Evolutionary conservation across 53 echinoderm and acorn worm species (phyloP), one percentile per base, ranked within the genome.

Genomic region (Actinopyga echinites): DNA sequence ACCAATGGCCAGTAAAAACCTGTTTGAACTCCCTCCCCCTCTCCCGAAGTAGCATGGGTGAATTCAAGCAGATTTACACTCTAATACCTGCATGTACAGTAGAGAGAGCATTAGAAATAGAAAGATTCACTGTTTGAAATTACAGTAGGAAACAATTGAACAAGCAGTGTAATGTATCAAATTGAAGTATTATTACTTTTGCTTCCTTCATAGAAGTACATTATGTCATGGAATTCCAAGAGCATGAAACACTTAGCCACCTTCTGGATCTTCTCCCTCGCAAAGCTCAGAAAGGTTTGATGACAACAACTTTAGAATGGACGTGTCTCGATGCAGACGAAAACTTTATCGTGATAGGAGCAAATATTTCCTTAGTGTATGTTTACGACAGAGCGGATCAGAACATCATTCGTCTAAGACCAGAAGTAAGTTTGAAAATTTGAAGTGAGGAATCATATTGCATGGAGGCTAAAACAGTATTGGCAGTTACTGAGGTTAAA

Each of bases 291-390:
- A 64, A 90, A 17, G 93, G 88, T 9, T 73, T 90, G 37, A 85
- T 81, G 21, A 68, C 83, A 25, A 92, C 80, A 34, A 84, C 56
- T 34, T 86, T 96, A 54, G 93, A 96, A 43, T 90, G 77, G 71
- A 90, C 89, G 6, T 93, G 92, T 30, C 63, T 96, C 29, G 96
- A 96, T 84, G 93, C 91, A 32, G 89, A 86, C 83, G 86, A 73
- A 17, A 89, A 96, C 34, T 92, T 93, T 57, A 93, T 96, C 65
- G 92, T 92, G 42, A 77, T 96, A 25, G 96, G 96, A 1, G 79
- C 90, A 23, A 96, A 96, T 74, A 92, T 96, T 73, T 86, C 93
- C 52, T 82, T 96, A 62, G 92, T 90, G 45, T 96, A 91, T 75
- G 85, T 92, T 28, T 92, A 87, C 33, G 92, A 96, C 79, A 86